Base-by-base conservation (phyloP, 2,797 vertebrate species). In the Aldrovandia affinis region DNA sequence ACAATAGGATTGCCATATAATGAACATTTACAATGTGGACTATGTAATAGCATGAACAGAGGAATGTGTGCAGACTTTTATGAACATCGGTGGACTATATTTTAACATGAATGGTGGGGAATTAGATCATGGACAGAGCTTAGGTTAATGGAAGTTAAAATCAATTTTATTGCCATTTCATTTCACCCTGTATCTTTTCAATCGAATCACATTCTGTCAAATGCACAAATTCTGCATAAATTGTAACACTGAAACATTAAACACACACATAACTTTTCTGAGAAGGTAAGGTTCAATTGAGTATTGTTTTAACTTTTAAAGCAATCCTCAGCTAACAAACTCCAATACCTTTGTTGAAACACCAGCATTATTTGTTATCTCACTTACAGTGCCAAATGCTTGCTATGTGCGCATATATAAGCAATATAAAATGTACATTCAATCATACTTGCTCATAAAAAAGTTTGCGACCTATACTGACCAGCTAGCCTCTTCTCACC, bases 161-260 rank as follows among this genome's bases (percentile, higher is more conserved):
- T 30, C 33, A 15, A 25, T 47, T 77, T 77, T 77, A 77, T 77
- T 77, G 42, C 42, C 39, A 77, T 44, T 77, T 44, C 25, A 77
- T 77, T 44, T 77, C 9, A 12, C 42, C 39, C 25, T 2, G 1
- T 77, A 22, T 77, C 39, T 77, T 77, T 77, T 77, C 42, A 77
- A 77, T 28, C 33, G 73, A 9, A 77, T 77, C 73, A 44, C 73
- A 44, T 47, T 77, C 73, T 25, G 73, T 77, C 73, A 77, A 47
- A 14, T 9, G 42, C 3, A 20, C 20, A 42, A 3, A 33, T 9
- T 77, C 42, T 44, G 42, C 6, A 22, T 8, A 47, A 77, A 44
- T 18, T 70, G 28, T 30, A 39, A 70, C 68, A 70, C 73, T n/a
- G 22, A 77, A 25, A 77, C 22, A 47, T 36, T 77, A n/a, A 18